phyloP scores from a whole-genome alignment of 2,797 vertebrate species.

The Mus spretus region DNA sequence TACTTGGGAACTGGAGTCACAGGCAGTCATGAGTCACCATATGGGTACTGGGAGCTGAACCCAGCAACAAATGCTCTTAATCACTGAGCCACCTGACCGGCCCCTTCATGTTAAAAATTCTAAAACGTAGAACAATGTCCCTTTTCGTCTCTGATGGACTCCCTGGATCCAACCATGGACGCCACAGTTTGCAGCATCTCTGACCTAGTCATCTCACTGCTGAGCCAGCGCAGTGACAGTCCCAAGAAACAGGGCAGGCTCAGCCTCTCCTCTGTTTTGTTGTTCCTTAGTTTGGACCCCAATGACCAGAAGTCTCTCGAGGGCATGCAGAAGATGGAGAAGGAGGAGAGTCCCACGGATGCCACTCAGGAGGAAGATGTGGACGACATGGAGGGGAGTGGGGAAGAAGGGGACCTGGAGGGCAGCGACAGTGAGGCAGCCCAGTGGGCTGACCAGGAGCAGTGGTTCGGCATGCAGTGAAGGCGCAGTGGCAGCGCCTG shows the following conservation, averaged over 20 bases:
- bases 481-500: not conserved
- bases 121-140: slow-evolving; percentile 22
- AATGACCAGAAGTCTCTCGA: slow-evolving; percentile 99
- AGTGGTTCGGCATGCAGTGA: slow-evolving; percentile 99
- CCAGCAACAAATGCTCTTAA: not conserved
- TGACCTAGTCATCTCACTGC: not conserved
- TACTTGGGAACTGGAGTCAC: not conserved
- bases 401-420: slow-evolving; percentile 98
- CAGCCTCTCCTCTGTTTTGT: slow-evolving; percentile 77
- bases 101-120: slow-evolving; percentile 32
- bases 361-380: slow-evolving; percentile 98
- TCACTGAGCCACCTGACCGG: not conserved
- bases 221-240: slow-evolving; percentile 51
- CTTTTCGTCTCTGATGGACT: slow-evolving; percentile 30
- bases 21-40: not conserved
- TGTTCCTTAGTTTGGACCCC: slow-evolving; percentile 94
- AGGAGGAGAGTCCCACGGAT: slow-evolving; percentile 98
- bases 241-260: slow-evolving; percentile 72
- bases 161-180: not conserved
- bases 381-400: slow-evolving; percentile 99
- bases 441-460: slow-evolving; percentile 99
- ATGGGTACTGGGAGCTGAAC: not conserved
- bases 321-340: slow-evolving; percentile 99
- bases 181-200: slow-evolving; percentile 28
- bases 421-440: slow-evolving; percentile 99